These are phyloP conservation scores for Semaprochilodus insignis DNA, from an alignment of 2,797 vertebrate genomes.

Conservation along the genomic window DNA sequence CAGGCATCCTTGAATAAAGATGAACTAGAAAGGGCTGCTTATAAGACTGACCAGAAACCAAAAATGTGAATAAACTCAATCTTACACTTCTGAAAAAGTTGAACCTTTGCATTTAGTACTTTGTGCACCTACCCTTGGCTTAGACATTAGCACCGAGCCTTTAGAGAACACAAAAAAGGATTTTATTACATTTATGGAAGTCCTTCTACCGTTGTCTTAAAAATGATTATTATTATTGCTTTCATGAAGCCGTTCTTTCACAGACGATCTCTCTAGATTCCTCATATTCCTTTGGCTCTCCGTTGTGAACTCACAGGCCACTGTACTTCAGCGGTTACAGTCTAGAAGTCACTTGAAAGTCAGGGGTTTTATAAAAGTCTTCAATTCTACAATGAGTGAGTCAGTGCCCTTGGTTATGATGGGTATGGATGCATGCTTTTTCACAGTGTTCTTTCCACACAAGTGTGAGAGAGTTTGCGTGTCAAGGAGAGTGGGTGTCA, in stretches of 20 bases:
- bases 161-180: no score
- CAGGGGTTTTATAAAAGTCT: not conserved
- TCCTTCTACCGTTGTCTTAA: no score
- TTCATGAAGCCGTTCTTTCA: not conserved
- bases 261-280: not conserved
- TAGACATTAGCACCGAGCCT: not conserved
- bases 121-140: not conserved
- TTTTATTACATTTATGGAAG: no score
- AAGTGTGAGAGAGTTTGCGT: slow-evolving; percentile 39
- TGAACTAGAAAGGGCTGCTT: not conserved
- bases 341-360: slow-evolving; percentile 18
- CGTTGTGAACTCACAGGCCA: not conserved
- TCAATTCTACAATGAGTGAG: not conserved
- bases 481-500: slow-evolving; percentile 76
- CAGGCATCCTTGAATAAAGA: not conserved
- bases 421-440: slow-evolving; percentile 3
- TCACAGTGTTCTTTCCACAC: not conserved
- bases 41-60: not conserved
- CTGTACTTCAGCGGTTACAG: not conserved
- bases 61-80: not conserved
- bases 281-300: not conserved
- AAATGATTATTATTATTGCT: not conserved
- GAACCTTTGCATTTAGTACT: not conserved
- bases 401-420: not conserved
- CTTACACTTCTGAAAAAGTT: not conserved